Conservation (phyloP, 2,888 invertebrate species). For the Cryptocheilus praepositus region DNA sequence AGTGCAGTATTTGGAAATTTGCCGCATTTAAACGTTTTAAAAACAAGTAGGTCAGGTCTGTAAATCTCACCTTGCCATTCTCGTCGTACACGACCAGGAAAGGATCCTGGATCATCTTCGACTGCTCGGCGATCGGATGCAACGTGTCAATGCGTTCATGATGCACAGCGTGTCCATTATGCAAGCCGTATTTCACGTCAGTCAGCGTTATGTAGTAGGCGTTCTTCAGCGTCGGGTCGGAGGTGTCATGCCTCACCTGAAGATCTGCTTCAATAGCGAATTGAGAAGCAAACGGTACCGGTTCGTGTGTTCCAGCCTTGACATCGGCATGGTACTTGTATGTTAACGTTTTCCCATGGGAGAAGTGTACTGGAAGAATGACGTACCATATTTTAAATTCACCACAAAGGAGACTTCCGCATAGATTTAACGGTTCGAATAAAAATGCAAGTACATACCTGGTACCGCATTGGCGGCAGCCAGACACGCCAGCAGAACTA, state of each 20-base stretch:
- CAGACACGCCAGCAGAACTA: conserved; percentile 52
- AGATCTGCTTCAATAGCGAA: conserved; percentile 69
- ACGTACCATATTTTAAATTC: background rate
- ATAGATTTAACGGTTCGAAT: no score
- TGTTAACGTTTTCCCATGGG: conserved; percentile 76
- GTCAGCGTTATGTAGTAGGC: conserved; percentile 62
- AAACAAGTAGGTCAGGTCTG: background rate
- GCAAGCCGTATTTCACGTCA: conserved; percentile 65
- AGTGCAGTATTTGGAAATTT: no score
- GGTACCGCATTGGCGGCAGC: conserved; percentile 49
- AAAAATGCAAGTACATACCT: conserved; percentile 43
- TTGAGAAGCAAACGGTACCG: conserved; percentile 66
- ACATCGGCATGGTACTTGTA: conserved; percentile 73
- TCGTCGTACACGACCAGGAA: conserved; percentile 60
- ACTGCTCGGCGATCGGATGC: conserved; percentile 44
- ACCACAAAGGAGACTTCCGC: no score
- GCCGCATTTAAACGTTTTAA: background rate
- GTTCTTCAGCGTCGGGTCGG: conserved; percentile 55
- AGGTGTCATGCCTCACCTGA: conserved; percentile 60
- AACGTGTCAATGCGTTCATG: conserved; percentile 29
- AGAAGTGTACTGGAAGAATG: conserved; percentile 60
- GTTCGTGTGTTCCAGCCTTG: conserved; percentile 68
- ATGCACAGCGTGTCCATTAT: conserved; percentile 62
- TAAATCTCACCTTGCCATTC: conserved; percentile 46
- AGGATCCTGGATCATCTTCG: conserved; percentile 54